These are phyloP conservation scores for Sparidentex hasta DNA, from an alignment of 2,797 vertebrate genomes.

Conservation along the genomic window DNA sequence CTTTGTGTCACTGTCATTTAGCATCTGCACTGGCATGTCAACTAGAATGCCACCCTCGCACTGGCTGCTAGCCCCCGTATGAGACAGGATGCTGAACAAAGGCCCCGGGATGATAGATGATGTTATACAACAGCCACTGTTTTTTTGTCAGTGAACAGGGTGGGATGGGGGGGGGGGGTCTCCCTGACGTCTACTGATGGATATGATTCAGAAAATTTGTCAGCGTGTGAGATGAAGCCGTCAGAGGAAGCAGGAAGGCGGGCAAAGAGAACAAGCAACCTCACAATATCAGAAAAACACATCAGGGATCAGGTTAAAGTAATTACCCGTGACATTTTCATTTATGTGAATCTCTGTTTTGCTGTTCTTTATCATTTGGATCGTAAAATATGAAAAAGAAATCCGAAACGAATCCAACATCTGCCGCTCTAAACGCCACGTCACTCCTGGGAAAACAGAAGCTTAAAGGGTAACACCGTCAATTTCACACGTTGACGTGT, in stretches of 20 bases:
- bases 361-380: slow-evolving; percentile 20
- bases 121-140: slow-evolving; percentile 76
- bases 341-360: slow-evolving; percentile 36
- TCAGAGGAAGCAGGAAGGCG: slow-evolving; percentile 33
- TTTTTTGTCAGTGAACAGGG: slow-evolving; percentile 69
- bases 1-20: slow-evolving; percentile 87
- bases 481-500: no score
- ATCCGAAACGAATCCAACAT: not conserved
- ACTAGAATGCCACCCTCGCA: slow-evolving; percentile 76
- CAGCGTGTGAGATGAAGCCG: slow-evolving; percentile 57
- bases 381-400: slow-evolving; percentile 9
- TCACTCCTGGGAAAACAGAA: not conserved
- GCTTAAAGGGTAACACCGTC: not conserved
- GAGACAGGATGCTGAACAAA: slow-evolving; percentile 81
- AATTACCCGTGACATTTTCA: slow-evolving; percentile 51
- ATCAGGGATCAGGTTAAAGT: slow-evolving; percentile 14
- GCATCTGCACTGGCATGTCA: slow-evolving; percentile 82
- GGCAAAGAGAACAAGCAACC: slow-evolving; percentile 10
- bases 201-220: slow-evolving; percentile 72
- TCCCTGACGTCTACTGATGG: slow-evolving; percentile 74
- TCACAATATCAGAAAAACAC: slow-evolving; percentile 3
- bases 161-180: not conserved
- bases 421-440: not conserved
- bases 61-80: slow-evolving; percentile 70
- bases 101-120: slow-evolving; percentile 82